Conservation (phyloP, 2,113 vertebrate species). For the Neofelis nebulosa region DNA sequence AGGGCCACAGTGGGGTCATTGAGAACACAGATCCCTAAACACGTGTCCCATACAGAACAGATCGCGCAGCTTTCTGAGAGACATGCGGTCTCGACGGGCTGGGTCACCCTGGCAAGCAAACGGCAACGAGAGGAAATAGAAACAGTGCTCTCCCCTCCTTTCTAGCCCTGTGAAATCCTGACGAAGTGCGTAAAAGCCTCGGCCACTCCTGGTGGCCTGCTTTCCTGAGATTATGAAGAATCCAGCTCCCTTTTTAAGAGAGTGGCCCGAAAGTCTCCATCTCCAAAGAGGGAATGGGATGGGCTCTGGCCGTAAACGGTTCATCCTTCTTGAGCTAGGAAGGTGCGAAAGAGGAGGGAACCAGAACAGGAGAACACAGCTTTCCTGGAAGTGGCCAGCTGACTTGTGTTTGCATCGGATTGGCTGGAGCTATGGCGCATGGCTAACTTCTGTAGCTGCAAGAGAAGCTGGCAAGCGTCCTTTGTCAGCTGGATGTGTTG, state of each 20-base stretch:
- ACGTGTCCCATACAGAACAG: fast-evolving
- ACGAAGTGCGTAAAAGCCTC: background rate
- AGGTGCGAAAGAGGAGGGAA: background rate
- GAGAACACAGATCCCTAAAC: background rate
- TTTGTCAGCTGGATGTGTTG: background rate
- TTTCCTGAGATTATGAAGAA: background rate
- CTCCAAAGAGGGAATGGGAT: background rate
- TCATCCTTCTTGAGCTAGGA: background rate
- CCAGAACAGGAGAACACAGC: fast-evolving
- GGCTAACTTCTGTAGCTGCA: background rate
- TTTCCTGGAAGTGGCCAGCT: background rate
- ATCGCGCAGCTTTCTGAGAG: background rate
- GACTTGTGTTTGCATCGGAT: background rate
- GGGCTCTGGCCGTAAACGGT: background rate
- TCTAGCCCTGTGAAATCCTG: background rate
- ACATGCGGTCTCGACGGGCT: fast-evolving
- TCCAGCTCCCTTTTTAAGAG: background rate
- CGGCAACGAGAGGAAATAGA: background rate
- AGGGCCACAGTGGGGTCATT: background rate
- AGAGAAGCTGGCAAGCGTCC: background rate
- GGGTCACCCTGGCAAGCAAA: background rate
- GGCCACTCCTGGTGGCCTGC: background rate
- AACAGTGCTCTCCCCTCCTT: background rate
- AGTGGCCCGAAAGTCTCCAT: background rate
- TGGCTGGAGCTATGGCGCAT: background rate